Evolutionary conservation across 2,888 invertebrate genomes (phyloP), one percentile per base, ranked within the genome.

Genomic region (Oligia strigilis): DNA sequence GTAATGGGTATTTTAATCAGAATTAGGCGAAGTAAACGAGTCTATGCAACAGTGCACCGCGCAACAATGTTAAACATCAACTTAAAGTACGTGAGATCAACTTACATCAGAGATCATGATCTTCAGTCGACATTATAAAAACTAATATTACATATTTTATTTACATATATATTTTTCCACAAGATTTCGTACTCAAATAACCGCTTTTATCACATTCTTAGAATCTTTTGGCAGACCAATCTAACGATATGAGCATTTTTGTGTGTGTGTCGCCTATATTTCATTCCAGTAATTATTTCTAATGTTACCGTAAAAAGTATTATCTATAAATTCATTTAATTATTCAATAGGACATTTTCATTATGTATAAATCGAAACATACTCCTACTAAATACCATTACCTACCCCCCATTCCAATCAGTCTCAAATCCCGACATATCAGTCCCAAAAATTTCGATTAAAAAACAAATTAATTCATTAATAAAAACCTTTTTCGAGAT

Each of bases 1-100:
- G 62, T 46, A 69, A 72, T 72, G 17, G 60, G 23, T 70, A 23
- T 49, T 52, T 65, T 14, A 52, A 36, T 29, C 23, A 55, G 4
- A 40, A 40, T 64, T 9, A 55, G 75, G 71, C 55, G 4, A 72
- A 77, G 80, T 82, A 84, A 90, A 87, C 84, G 86, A 85, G 82
- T 76, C 46, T 14, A 72, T 58, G 80, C 75, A 72, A n/a, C 73
- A 81, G 72, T 46, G 66, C 71, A 80, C 80, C 36, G 64, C 79
- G 78, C 84, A 73, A 82, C 67, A 89, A 89, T 89, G 89, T 91
- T 88, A 88, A 87, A 92, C 89, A 89, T 91, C 92, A 90, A 92
- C 92, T 93, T 94, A 94, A 92, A 94, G 90, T 94, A 94, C 90
- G 90, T 96, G 96, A 96, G 96, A 96, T 96, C 96, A 95, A 93